These are phyloP conservation scores for Nymphalis urticae DNA, from an alignment of 2,888 invertebrate genomes.

Conservation along the genomic window DNA sequence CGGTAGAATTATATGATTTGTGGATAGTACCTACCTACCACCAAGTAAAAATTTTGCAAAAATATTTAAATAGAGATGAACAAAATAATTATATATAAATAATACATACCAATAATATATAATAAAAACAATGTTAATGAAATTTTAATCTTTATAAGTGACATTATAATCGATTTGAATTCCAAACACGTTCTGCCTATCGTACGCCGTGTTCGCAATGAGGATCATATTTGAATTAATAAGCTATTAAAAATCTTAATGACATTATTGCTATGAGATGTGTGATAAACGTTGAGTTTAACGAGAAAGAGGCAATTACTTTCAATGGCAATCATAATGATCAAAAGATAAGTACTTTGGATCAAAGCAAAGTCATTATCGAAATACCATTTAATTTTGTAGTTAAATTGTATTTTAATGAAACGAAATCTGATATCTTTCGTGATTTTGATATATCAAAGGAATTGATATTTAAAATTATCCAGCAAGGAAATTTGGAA, in stretches of 20 bases:
- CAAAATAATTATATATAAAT: neutral
- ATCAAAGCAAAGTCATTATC: neutral
- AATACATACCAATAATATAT: conserved; percentile 1
- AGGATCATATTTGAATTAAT: conserved; percentile 17
- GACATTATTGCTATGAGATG: conserved; percentile 6
- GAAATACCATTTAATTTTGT: neutral
- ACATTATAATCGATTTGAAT: conserved; percentile 1
- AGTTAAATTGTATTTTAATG: neutral
- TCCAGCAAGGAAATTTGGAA: too few species aligned
- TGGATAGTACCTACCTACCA: neutral
- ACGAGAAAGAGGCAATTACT: conserved; percentile 9
- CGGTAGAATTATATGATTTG: too few species aligned
- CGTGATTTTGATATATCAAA: neutral
- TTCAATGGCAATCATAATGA: too few species aligned
- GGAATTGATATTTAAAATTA: neutral
- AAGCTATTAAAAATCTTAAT: conserved; percentile 15
- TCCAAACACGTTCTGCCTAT: neutral
- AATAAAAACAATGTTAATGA: neutral
- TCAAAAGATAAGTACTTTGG: neutral
- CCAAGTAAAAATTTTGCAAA: neutral
- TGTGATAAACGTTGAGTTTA: neutral
- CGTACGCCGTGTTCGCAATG: neutral
- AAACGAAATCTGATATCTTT: neutral
- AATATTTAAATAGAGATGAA: too few species aligned
- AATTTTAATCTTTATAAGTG: neutral